Conservation (phyloP, 2,113 vertebrate genomes). For the Monarcha castaneiventris region DNA sequence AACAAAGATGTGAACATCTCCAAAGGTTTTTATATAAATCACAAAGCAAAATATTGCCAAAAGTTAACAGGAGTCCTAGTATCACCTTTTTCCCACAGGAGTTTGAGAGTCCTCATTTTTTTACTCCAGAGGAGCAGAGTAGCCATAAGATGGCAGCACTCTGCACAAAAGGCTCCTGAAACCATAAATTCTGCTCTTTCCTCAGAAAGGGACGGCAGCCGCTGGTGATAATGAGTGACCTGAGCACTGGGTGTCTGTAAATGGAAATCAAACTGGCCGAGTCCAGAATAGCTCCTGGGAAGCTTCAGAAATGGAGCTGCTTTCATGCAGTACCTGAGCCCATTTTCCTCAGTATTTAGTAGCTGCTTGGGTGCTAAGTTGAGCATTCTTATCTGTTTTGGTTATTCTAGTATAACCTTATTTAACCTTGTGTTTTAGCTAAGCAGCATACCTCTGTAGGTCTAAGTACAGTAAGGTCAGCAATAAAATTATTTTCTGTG, state of each 20-base stretch:
- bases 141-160: slow-evolving; percentile 59
- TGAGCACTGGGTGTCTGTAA: fast-evolving
- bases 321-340: neutral
- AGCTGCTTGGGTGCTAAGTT: neutral
- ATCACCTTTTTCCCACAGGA: neutral
- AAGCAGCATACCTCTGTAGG: neutral
- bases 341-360: neutral
- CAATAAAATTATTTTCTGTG: neutral
- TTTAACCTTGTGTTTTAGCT: neutral
- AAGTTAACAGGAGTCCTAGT: neutral
- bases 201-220: neutral
- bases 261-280: neutral
- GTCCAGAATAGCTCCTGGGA: neutral
- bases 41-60: neutral
- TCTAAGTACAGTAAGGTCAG: neutral
- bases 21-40: neutral
- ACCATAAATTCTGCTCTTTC: neutral
- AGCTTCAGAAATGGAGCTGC: neutral
- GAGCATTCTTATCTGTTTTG: neutral
- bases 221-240: fast-evolving
- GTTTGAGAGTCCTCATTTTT: neutral
- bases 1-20: neutral
- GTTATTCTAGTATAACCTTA: neutral
- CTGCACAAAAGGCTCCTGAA: neutral
- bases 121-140: neutral